phyloP scores from a whole-genome alignment of 1,140 invertebrate genomes.

The Ips nitidus region DNA sequence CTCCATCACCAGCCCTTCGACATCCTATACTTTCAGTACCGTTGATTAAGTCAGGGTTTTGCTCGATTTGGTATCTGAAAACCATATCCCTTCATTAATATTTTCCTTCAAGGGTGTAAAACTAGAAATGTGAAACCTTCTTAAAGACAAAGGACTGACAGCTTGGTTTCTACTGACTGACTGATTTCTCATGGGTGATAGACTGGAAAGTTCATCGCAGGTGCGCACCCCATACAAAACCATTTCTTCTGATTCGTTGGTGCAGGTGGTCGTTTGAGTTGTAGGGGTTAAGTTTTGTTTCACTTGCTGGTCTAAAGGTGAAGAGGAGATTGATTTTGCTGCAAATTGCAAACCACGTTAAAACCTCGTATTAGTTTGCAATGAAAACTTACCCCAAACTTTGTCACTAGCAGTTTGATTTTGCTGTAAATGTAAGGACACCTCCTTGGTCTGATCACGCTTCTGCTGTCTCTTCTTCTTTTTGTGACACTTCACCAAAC shows the following conservation, averaged over 20 bases:
- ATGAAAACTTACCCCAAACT: constrained; percentile 24
- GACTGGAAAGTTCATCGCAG: constrained; percentile 35
- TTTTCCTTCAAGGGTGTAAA: neutral
- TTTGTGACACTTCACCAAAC: constrained; percentile 61
- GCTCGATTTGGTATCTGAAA: constrained; percentile 59
- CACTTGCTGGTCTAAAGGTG: constrained; percentile 29
- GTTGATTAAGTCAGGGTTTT: constrained; percentile 76
- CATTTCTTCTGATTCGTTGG: constrained; percentile 26
- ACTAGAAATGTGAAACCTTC: constrained; percentile 2
- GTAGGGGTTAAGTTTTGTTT: constrained; percentile 25
- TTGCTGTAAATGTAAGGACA: constrained; percentile 17
- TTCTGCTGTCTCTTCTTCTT: constrained; percentile 47
- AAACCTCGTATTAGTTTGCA: neutral
- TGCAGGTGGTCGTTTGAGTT: constrained; percentile 27
- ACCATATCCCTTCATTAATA: constrained; percentile 49
- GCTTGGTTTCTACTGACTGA: constrained; percentile 37
- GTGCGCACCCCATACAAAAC: constrained; percentile 22
- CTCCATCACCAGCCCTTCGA: constrained; percentile 52
- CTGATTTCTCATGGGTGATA: constrained; percentile 38
- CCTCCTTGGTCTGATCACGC: constrained; percentile 39
- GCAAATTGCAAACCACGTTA: neutral
- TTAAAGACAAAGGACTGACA: constrained; percentile 45
- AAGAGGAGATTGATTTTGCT: constrained; percentile 27
- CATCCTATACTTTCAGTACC: constrained; percentile 68
- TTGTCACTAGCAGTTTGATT: constrained; percentile 39